These are phyloP conservation scores for Noctua janthe DNA, from an alignment of 2,888 invertebrate species.

Conservation along the genomic window DNA sequence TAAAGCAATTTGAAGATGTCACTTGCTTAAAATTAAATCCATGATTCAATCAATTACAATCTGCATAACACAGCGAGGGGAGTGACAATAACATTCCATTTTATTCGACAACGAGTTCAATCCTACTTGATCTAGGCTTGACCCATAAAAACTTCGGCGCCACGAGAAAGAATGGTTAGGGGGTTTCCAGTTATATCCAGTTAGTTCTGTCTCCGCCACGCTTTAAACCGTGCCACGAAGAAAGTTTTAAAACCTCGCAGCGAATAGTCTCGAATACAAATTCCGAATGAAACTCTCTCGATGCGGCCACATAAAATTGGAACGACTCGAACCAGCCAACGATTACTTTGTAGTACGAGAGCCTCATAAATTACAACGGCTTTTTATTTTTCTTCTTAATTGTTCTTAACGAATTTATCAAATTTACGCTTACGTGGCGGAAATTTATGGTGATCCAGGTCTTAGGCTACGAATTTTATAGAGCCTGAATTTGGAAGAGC, in stretches of 20 bases:
- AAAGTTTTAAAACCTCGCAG: slow-evolving; percentile 83
- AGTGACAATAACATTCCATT: slow-evolving; percentile 53
- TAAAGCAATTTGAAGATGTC: background rate
- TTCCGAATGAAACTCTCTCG: slow-evolving; percentile 77
- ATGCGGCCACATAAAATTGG: slow-evolving; percentile 75
- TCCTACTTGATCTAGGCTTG: slow-evolving; percentile 86
- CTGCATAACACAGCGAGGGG: slow-evolving; percentile 19
- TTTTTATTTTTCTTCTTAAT: slow-evolving; percentile 70
- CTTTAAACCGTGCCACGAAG: slow-evolving; percentile 82
- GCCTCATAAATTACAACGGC: slow-evolving; percentile 69
- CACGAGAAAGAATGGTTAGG: slow-evolving; percentile 81
- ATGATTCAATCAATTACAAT: slow-evolving; percentile 34
- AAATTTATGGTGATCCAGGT: slow-evolving; percentile 63
- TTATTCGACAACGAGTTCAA: slow-evolving; percentile 73
- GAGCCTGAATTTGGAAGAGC: slow-evolving; percentile 52
- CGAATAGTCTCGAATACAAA: slow-evolving; percentile 84
- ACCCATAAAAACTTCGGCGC: slow-evolving; percentile 86
- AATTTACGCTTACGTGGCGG: slow-evolving; percentile 64
- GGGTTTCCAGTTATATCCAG: slow-evolving; percentile 84
- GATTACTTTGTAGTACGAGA: slow-evolving; percentile 74
- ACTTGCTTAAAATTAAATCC: slow-evolving; percentile 22
- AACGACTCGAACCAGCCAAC: slow-evolving; percentile 65
- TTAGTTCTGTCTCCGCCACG: slow-evolving; percentile 82
- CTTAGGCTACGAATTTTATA: slow-evolving; percentile 60
- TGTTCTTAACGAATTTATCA: slow-evolving; percentile 68